A percentile compares a stretch with the other conserved stretches of the same genome.
These are phyloP conservation scores for Latrodectus elegans DNA, from an alignment of 2,888 invertebrate genomes.

Conservation along the genomic window DNA sequence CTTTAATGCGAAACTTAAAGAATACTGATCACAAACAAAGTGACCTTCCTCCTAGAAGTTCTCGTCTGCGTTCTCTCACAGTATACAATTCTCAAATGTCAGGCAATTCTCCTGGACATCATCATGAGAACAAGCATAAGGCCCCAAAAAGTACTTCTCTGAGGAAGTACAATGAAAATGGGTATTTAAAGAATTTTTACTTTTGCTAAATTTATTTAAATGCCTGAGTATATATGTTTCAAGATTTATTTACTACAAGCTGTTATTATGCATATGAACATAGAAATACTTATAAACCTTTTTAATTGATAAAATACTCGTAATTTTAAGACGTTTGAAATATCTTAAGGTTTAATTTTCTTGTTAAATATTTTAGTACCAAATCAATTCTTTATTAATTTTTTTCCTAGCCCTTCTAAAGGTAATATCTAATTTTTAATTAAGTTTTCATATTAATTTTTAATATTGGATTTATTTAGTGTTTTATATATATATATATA, in stretches of 20 bases:
- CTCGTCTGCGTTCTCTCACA: constrained; percentile 59
- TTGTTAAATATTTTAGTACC: too few species aligned
- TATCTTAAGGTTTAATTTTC: too few species aligned
- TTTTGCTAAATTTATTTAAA: neutral
- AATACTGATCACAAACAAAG: constrained; percentile 18
- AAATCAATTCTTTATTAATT: too few species aligned
- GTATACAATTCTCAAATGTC: constrained; percentile 65
- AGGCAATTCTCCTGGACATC: constrained; percentile 56
- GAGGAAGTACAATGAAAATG: constrained; percentile 48
- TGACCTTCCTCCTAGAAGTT: constrained; percentile 49
- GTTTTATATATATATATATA: too few species aligned
- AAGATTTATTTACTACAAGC: neutral
- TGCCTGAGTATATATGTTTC: neutral
- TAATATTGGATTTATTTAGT: too few species aligned
- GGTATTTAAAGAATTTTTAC: constrained; percentile 19
- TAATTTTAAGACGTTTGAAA: too few species aligned
- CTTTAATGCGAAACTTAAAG: constrained; percentile 23
- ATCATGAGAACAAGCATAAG: constrained; percentile 37
- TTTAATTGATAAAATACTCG: neutral
- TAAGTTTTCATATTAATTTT: too few species aligned
- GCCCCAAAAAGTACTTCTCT: constrained; percentile 4
- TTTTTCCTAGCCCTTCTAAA: too few species aligned
- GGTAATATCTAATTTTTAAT: too few species aligned
- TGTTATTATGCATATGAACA: neutral
- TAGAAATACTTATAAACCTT: neutral